These are phyloP conservation scores for Nudaria mundana DNA, from an alignment of 2,888 invertebrate species.

Conservation along the genomic window DNA sequence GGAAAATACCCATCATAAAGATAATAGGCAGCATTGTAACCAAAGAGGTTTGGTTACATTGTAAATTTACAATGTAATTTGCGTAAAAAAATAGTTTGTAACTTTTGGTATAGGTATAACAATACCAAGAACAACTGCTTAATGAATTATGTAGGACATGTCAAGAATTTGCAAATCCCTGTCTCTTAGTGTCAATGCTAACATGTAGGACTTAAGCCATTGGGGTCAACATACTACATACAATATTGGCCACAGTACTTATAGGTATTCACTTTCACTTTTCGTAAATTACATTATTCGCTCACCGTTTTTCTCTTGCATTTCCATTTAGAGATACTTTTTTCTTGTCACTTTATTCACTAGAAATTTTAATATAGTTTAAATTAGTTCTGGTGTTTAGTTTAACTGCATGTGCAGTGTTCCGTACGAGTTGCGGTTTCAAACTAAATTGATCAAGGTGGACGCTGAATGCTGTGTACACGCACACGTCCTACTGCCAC, in stretches of 20 bases:
- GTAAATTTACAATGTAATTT: too few relatives aligned
- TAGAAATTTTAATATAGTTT: slow-evolving; percentile 5
- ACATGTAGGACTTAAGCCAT: slow-evolving; percentile 21
- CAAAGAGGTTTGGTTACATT: too few relatives aligned
- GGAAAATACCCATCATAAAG: too few relatives aligned
- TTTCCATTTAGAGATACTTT: slow-evolving; percentile 43
- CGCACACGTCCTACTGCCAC: slow-evolving; percentile 35
- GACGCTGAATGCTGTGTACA: slow-evolving; percentile 29
- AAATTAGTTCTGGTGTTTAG: neutral
- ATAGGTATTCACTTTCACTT: slow-evolving; percentile 55
- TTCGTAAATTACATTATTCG: slow-evolving; percentile 7
- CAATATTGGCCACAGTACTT: slow-evolving; percentile 16
- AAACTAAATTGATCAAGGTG: slow-evolving; percentile 33
- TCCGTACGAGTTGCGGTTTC: slow-evolving; percentile 27
- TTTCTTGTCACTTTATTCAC: slow-evolving; percentile 14
- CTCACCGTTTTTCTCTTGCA: slow-evolving; percentile 49
- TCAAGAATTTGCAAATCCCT: slow-evolving; percentile 4
- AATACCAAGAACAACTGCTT: too few relatives aligned
- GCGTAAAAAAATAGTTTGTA: too few relatives aligned
- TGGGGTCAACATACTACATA: slow-evolving; percentile 33
- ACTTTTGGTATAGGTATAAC: too few relatives aligned
- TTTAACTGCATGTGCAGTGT: slow-evolving; percentile 12
- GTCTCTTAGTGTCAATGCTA: slow-evolving; percentile 31
- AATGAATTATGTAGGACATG: too few relatives aligned
- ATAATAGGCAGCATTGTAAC: too few relatives aligned